Conservation (phyloP, 2,888 invertebrate genomes). For the Pocota personata region DNA sequence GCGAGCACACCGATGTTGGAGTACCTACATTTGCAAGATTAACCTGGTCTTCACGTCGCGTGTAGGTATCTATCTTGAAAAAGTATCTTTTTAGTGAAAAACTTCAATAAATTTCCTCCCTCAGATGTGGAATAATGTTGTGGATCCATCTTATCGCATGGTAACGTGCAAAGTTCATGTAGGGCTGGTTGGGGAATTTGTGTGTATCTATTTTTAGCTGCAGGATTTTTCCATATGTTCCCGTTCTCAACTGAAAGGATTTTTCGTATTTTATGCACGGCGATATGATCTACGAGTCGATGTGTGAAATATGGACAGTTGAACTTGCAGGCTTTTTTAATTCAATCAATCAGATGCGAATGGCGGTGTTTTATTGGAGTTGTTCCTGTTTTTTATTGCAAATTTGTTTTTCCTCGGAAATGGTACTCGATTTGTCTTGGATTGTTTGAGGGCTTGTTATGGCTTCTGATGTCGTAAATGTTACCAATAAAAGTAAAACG, state of each 20-base stretch:
- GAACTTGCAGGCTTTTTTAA: slow-evolving; percentile 18
- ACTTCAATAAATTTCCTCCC: slow-evolving; percentile 15
- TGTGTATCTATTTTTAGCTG: neutral
- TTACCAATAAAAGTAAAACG: slow-evolving; percentile 42
- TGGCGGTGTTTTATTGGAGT: slow-evolving; percentile 31
- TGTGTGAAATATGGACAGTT: slow-evolving; percentile 25
- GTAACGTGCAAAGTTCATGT: neutral
- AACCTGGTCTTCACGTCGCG: neutral
- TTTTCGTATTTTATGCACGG: neutral
- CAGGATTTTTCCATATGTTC: neutral
- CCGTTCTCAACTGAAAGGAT: neutral
- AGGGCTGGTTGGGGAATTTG: neutral
- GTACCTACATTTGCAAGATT: slow-evolving; percentile 12
- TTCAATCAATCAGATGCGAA: slow-evolving; percentile 43
- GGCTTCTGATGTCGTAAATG: slow-evolving; percentile 35
- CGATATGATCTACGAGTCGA: slow-evolving; percentile 1
- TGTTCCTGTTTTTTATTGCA: slow-evolving; percentile 26
- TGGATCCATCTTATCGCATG: slow-evolving; percentile 21
- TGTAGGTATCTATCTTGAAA: neutral
- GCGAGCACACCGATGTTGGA: neutral
- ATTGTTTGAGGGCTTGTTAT: slow-evolving; percentile 28
- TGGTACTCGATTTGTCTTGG: slow-evolving; percentile 30
- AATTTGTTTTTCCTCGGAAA: slow-evolving; percentile 28
- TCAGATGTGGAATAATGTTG: slow-evolving; percentile 10
- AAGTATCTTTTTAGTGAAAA: neutral